Base-by-base conservation (phyloP, 2,113 vertebrate species). In the Pachypanchax playfairii region DNA sequence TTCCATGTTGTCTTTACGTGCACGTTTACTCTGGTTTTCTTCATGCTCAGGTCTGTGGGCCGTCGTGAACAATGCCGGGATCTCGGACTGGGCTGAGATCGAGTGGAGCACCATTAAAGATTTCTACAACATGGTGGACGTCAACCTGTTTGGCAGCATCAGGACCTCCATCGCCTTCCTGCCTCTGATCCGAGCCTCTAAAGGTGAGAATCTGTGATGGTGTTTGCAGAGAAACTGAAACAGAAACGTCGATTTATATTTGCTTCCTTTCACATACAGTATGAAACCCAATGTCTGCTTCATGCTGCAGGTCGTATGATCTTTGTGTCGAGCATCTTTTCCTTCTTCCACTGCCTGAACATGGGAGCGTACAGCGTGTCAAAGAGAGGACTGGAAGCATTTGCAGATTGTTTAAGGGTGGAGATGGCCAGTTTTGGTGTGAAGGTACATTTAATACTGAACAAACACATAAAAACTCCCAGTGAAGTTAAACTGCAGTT, bases 341-440 rank as follows among this genome's bases (percentile, higher is more conserved):
- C 92, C 46, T 93, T 93, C 80, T 66, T 90, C 54, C 71, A 77
- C 59, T 89, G 88, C 84, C 65, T 91, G 64, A 90, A 88, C 82
- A 93, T 93, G 85, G 90, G 85, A 13, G 87, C 91, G 3, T 94
- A 94, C 81, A 91, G 91, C 8, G 85, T 93, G 49, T 94, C 92
- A 5, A 94, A 94, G 44, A 88, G 92, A 70, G 93, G 91, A n/a
- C 83, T 93, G 84, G 93, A 94, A 83, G 92, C 87, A 0, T 94
- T 94, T 7, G 92, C 91, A 2, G 93, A 94, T 51, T 91, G 88
- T 26, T 56, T 94, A 12, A 87, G 93, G 73, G 84, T 92, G 22
- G 93, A 94, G 81, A 93, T 93, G 92, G 89, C 82, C 75, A 90
- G 90, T 49, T 94, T 93, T 51, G 92, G 88, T 7, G 91, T 94